Conservation (phyloP, 2,113 vertebrate genomes). For the Charina bottae region DNA sequence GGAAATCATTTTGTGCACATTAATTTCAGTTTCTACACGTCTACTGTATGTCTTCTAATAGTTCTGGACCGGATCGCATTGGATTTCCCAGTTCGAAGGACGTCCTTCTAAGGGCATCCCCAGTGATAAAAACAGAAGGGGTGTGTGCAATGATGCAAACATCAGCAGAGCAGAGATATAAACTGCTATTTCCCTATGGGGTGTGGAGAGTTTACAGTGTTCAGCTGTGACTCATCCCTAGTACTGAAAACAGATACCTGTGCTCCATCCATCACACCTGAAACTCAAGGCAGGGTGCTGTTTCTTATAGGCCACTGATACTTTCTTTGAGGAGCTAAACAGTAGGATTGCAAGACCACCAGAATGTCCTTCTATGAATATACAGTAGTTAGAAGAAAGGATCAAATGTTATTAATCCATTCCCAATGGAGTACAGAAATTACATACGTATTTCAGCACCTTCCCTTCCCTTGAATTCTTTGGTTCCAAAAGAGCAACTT, state of each 20-base stretch:
- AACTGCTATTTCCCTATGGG: neutral
- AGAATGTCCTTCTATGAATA: neutral
- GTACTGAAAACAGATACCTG: neutral
- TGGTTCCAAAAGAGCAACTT: neutral
- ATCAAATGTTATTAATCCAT: neutral
- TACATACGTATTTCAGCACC: neutral
- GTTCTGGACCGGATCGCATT: neutral
- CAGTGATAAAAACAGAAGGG: neutral
- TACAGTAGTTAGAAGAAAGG: neutral
- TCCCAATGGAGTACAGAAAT: neutral
- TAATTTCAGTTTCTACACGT: neutral
- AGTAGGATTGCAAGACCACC: neutral
- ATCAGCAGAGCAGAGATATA: neutral
- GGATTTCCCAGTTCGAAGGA: neutral
- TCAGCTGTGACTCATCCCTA: neutral
- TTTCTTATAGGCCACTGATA: neutral
- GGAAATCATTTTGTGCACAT: neutral
- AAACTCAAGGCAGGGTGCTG: neutral
- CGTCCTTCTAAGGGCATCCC: neutral
- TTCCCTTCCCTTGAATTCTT: neutral
- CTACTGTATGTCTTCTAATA: neutral
- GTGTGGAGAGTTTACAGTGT: neutral
- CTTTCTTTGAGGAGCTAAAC: neutral
- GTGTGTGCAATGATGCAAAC: neutral
- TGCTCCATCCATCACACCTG: neutral